Conservation (phyloP, 2,797 vertebrate genomes). For the Gobio occitaniae region DNA sequence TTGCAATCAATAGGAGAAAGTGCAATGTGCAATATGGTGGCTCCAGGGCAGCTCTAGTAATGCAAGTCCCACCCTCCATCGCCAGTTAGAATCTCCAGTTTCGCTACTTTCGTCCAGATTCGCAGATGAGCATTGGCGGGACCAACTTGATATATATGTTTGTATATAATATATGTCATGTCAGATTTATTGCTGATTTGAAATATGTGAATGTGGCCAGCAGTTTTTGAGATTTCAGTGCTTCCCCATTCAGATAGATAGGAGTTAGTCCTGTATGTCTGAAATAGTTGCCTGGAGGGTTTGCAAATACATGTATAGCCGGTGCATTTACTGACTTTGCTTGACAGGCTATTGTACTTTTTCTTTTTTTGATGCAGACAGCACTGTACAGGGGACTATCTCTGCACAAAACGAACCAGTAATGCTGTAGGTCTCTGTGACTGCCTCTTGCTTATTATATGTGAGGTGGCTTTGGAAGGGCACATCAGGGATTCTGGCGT, state of each 20-base stretch:
- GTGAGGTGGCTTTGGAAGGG: constrained; percentile 4
- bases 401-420: not conserved
- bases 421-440: constrained; percentile 5
- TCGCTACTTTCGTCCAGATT: not conserved
- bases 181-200: not conserved
- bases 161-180: not conserved
- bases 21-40: not conserved
- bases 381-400: not conserved
- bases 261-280: not conserved
- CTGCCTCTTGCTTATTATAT: not conserved
- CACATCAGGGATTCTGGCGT: not conserved
- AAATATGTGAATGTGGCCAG: not conserved
- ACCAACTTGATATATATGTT: not conserved
- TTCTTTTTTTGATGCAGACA: not conserved
- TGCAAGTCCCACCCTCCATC: not conserved
- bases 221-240: not conserved
- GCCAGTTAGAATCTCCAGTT: not conserved
- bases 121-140: not conserved
- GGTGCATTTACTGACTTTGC: not conserved
- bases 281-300: not conserved
- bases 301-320: too few species aligned
- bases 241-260: not conserved
- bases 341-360: not conserved
- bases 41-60: not conserved
- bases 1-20: not conserved